Evolutionary conservation across 2,888 invertebrate genomes (phyloP), one percentile per base, ranked within the genome.

Genomic region (Seira musarum): DNA sequence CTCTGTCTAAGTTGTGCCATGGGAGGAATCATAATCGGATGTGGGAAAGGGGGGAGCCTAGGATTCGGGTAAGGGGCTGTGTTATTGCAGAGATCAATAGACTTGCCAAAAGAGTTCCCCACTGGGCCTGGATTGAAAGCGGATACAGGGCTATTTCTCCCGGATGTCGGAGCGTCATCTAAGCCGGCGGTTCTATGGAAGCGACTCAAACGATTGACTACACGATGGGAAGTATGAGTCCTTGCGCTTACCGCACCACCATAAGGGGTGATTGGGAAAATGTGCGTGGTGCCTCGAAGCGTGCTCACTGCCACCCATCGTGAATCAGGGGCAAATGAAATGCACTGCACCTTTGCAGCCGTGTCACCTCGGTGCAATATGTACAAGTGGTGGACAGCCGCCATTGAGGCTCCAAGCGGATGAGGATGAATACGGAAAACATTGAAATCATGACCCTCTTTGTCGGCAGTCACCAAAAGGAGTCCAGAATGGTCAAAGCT

Each of bases 281-380:
- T 94, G 89, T 99, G 99, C 35, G 98, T 98, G 0, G 99, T 99
- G 82, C 99, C 99, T 83, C 98, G 93, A 75, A 97, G 92, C 0
- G 99, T 97, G 57, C 96, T 96, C 3, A 99, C 93, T 1, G 97
- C 95, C n/a, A 96, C 94, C 99, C 99, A 99, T 73, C 99, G 93
- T 30, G 94, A 94, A 90, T 99, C 99, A 80, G 93, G 91, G 0
- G 98, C 96, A 88, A 99, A 96, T 69, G 94, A 92, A 89, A 98
- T 95, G 88, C 98, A 96, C 91, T 94, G 90, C n/a, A 98, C 97
- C 92, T 95, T 96, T 68, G 98, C 97, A 63, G 96, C 95, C 0
- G 99, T 99, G 87, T 97, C 98, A 2, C 99, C 99, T 60, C 99
- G 89, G 89, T 98, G 96, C 83, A 99, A 90, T 40, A 96, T 94